Evolutionary conservation across 1,140 invertebrate species (phyloP).

Genomic region (Micrasema longulum): DNA sequence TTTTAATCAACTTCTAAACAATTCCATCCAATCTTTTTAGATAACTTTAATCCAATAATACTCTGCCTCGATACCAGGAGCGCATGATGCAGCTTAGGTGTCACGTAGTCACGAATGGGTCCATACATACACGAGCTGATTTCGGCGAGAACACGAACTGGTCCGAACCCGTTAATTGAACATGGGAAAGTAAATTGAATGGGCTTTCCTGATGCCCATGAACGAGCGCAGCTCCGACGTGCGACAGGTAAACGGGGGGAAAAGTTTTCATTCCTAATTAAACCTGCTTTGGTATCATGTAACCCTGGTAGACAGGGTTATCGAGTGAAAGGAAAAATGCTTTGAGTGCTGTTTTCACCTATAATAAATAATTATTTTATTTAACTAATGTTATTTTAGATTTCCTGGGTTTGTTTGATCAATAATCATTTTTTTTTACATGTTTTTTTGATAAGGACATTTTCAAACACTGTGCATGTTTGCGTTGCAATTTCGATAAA

Average conservation of each 20-base stretch:
- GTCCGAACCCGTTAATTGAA: conserved; percentile 52
- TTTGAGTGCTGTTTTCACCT: no score
- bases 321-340: not conserved
- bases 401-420: no score
- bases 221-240: conserved; percentile 25
- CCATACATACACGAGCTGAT: conserved; percentile 13
- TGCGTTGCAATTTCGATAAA: no score
- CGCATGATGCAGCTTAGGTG: conserved; percentile 26
- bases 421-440: no score
- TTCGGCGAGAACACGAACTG: conserved; percentile 38
- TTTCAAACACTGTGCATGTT: no score
- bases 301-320: conserved; percentile 6
- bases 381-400: no score
- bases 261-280: conserved; percentile 37
- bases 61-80: not conserved
- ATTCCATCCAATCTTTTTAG: no score
- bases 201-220: conserved; percentile 40
- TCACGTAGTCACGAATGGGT: conserved; percentile 25
- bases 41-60: no score
- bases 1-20: no score
- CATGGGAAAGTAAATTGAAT: conserved; percentile 54
- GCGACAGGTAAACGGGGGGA: conserved; percentile 40
- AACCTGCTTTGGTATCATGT: conserved; percentile 24
- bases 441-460: no score
- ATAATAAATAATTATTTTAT: no score